Percentiles rank a stretch among this genome's conserved stretches.
phyloP scores from a whole-genome alignment of 2,888 invertebrate species.

The Synergus itoensis region DNA sequence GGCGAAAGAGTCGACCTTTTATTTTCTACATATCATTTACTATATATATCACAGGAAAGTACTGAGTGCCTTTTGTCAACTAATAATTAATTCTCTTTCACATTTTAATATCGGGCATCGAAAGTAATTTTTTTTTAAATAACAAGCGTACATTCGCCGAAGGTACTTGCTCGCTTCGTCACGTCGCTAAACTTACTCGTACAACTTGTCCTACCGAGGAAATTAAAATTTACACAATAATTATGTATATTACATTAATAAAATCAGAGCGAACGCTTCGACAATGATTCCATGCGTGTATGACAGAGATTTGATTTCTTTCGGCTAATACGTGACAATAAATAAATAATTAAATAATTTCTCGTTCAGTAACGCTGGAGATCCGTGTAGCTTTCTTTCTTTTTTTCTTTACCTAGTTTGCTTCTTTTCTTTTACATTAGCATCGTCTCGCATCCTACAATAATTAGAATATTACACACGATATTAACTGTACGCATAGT shows the following conservation, averaged over 20 bases:
- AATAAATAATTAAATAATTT: slow-evolving; percentile 77
- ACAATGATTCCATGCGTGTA: slow-evolving; percentile 61
- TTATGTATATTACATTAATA: slow-evolving; percentile 72
- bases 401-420: slow-evolving; percentile 57
- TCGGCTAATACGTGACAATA: slow-evolving; percentile 72
- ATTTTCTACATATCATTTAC: slow-evolving; percentile 58
- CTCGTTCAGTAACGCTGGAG: slow-evolving; percentile 68
- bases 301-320: slow-evolving; percentile 73
- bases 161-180: slow-evolving; percentile 36
- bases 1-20: slow-evolving; percentile 43
- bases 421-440: slow-evolving; percentile 60
- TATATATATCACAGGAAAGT: slow-evolving; percentile 65
- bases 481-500: slow-evolving; percentile 75
- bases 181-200: slow-evolving; percentile 25
- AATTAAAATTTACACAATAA: slow-evolving; percentile 64
- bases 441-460: slow-evolving; percentile 70
- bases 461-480: slow-evolving; percentile 77
- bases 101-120: slow-evolving; percentile 29
- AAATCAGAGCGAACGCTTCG: slow-evolving; percentile 70
- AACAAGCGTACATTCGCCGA: slow-evolving; percentile 36
- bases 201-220: slow-evolving; percentile 55
- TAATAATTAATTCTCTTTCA: slow-evolving; percentile 41
- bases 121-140: slow-evolving; percentile 29
- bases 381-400: slow-evolving; percentile 64
- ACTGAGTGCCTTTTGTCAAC: slow-evolving; percentile 47